A percentile compares a stretch with the other conserved stretches of the same genome.
These are phyloP conservation scores for Ceratina japonica DNA, from an alignment of 1,140 invertebrate species.

Conservation along the genomic window DNA sequence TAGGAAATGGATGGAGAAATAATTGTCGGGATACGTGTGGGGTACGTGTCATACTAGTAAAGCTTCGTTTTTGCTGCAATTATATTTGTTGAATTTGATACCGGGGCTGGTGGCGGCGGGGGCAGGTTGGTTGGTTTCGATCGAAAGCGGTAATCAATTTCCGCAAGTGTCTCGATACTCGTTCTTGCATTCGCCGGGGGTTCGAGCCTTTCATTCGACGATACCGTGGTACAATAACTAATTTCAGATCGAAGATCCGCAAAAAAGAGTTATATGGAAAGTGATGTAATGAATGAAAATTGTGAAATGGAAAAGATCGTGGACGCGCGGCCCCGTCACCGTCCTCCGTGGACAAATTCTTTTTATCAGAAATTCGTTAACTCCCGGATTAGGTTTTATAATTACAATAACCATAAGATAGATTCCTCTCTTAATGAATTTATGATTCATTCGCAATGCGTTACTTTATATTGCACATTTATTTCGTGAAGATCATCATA, in stretches of 20 bases:
- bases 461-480: neutral
- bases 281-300: conserved; percentile 2
- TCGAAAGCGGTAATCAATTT: conserved; percentile 64
- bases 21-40: conserved; percentile 61
- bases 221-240: conserved; percentile 20
- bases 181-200: conserved; percentile 27
- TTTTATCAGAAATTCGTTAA: neutral
- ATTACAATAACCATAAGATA: neutral
- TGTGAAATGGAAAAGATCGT: neutral
- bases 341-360: neutral
- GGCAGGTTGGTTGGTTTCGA: conserved; percentile 30
- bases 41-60: conserved; percentile 58
- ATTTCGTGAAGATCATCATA: too few relatives aligned
- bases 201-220: conserved; percentile 6
- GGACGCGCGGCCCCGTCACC: too few relatives aligned
- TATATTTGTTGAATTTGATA: conserved; percentile 66
- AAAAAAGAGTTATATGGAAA: neutral
- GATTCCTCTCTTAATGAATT: neutral
- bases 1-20: conserved; percentile 64
- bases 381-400: neutral
- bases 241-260: conserved; percentile 9
- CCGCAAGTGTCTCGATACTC: conserved; percentile 54
- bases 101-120: conserved; percentile 5
- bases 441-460: too few relatives aligned
- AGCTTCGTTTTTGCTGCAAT: conserved; percentile 65